Conservation (phyloP, 2,797 vertebrate species). For the Argya squamiceps region DNA sequence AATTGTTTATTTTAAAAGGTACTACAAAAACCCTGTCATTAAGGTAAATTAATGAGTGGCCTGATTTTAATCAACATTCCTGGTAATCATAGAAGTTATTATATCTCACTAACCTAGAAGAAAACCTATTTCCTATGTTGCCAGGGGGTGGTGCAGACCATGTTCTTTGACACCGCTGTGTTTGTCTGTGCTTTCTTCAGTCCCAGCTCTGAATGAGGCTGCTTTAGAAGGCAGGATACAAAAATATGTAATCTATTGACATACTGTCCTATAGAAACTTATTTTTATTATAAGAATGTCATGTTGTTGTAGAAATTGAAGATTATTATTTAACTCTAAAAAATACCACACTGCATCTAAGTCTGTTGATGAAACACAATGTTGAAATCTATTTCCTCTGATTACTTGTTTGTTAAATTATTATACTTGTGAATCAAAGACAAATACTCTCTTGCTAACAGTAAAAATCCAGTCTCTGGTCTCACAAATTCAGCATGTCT, state of each 20-base stretch:
- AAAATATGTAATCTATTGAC: neutral
- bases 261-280: neutral
- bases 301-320: neutral
- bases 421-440: neutral
- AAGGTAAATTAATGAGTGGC: neutral
- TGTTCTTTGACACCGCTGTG: accelerated
- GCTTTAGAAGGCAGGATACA: neutral
- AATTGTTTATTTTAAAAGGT: neutral
- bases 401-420: neutral
- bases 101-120: neutral
- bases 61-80: neutral
- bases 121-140: neutral
- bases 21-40: neutral
- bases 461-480: neutral
- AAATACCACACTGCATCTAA: neutral
- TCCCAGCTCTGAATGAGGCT: neutral
- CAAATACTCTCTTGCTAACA: neutral
- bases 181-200: neutral
- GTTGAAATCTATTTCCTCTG: neutral
- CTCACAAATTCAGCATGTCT: neutral
- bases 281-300: neutral
- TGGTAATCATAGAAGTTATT: neutral
- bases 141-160: neutral
- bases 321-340: neutral
- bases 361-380: neutral